Conservation (phyloP, 2,797 vertebrate species). For the Helostoma temminkii region DNA sequence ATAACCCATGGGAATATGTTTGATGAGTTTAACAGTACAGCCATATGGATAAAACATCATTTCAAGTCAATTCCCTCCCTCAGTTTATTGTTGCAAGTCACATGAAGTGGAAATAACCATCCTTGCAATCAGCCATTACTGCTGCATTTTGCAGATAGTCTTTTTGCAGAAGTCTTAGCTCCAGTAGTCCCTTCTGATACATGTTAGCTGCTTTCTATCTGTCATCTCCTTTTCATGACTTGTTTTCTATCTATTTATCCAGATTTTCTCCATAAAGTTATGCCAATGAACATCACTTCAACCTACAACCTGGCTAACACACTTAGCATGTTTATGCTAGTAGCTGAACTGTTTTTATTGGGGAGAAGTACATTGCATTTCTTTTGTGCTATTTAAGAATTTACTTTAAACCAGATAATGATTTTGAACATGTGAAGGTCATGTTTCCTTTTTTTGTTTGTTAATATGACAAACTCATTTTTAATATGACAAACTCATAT, state of each 20-base stretch:
- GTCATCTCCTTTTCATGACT: constrained; percentile 15
- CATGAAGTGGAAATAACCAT: constrained; percentile 48
- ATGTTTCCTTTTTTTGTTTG: not conserved
- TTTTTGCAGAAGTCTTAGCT: not conserved
- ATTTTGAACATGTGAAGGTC: not conserved
- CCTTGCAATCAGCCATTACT: constrained; percentile 42
- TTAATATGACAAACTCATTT: too few species aligned
- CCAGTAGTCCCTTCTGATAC: constrained; percentile 27
- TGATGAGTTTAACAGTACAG: constrained; percentile 54
- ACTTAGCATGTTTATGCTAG: not conserved
- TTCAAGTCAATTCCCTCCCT: constrained; percentile 42
- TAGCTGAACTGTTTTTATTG: not conserved
- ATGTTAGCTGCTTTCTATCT: constrained; percentile 13
- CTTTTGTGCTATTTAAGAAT: not conserved
- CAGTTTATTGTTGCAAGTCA: constrained; percentile 56
- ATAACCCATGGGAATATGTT: constrained; percentile 39
- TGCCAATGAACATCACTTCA: not conserved
- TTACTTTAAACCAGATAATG: too few species aligned
- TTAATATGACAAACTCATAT: too few species aligned
- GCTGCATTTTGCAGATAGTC: constrained; percentile 36
- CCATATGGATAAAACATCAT: constrained; percentile 57
- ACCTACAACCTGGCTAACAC: constrained; percentile 8
- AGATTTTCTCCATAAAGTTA: not conserved
- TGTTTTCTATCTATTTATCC: constrained; percentile 9
- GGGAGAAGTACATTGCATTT: too few species aligned